Evolutionary conservation across 2,888 invertebrate species (phyloP).

Genomic region (Chymomyza fuscimana): DNA sequence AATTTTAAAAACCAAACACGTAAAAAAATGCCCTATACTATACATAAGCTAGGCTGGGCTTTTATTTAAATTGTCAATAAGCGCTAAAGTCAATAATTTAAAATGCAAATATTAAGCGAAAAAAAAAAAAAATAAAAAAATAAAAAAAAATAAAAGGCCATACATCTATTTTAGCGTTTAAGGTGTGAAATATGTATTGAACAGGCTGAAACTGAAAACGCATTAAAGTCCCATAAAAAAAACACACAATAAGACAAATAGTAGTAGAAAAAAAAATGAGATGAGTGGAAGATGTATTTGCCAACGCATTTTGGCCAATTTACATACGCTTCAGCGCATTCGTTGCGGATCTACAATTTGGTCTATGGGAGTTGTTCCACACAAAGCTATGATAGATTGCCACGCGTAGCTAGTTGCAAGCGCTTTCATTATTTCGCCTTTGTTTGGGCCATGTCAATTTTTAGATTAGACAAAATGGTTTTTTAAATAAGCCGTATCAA

Average conservation of each 20-base stretch:
- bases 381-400: conserved; percentile 1
- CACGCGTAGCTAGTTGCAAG: conserved; percentile 12
- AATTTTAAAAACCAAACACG: no score
- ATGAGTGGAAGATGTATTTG: conserved; percentile 41
- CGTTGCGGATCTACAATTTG: conserved; percentile 48
- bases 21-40: neutral
- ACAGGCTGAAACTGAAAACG: conserved; percentile 1
- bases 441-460: conserved; percentile 44
- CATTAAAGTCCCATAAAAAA: neutral
- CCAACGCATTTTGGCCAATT: conserved; percentile 65
- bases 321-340: conserved; percentile 50
- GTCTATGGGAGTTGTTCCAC: conserved; percentile 26
- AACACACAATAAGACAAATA: neutral
- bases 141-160: conserved; percentile 30
- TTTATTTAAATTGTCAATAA: conserved; percentile 67
- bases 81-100: conserved; percentile 62
- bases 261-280: conserved; percentile 25
- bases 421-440: conserved; percentile 34
- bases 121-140: conserved; percentile 13
- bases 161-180: conserved; percentile 48
- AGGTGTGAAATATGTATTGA: conserved; percentile 67
- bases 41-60: conserved; percentile 48
- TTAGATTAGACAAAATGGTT: conserved; percentile 60
- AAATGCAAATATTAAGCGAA: conserved; percentile 64
- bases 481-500: conserved; percentile 70